A percentile compares a stretch with the other conserved stretches of the same genome.
These are phyloP conservation scores for Diachrysia chrysitis DNA, from an alignment of 2,888 invertebrate species.

Conservation along the genomic window DNA sequence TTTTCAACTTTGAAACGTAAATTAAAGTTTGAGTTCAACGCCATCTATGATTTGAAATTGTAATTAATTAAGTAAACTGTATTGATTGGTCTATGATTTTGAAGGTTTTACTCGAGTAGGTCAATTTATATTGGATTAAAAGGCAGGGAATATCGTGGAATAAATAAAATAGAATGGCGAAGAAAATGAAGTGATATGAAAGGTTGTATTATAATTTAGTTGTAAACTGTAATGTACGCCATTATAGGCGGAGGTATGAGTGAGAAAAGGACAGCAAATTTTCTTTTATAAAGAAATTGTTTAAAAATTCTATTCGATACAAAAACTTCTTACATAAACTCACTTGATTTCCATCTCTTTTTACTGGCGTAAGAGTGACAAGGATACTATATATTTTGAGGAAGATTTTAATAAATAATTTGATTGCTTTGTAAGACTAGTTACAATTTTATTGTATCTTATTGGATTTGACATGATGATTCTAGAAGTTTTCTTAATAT, in stretches of 20 bases:
- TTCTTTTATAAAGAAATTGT: constrained; percentile 23
- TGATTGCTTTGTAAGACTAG: background rate
- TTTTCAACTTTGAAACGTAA: background rate
- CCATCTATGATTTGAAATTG: background rate
- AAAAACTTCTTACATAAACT: background rate
- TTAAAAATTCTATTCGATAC: background rate
- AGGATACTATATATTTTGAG: background rate
- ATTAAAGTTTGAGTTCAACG: background rate
- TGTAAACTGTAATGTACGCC: constrained; percentile 17
- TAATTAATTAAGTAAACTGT: background rate
- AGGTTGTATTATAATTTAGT: constrained; percentile 42
- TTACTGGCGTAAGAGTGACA: background rate
- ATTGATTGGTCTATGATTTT: background rate
- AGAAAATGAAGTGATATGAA: constrained; percentile 16
- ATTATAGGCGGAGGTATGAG: constrained; percentile 1
- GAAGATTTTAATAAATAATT: background rate
- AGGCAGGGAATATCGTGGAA: constrained; percentile 46
- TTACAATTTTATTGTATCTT: background rate
- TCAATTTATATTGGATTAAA: background rate
- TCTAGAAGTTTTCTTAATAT: too few relatives aligned
- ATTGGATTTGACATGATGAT: background rate
- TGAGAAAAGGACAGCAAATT: constrained; percentile 10
- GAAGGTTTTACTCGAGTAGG: background rate
- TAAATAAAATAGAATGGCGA: constrained; percentile 21
- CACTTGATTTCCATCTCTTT: background rate